Percentiles rank a stretch among this genome's conserved stretches.
Evolutionary conservation across 1,140 invertebrate species (phyloP).

Genomic region (Pectinophora gossypiella): DNA sequence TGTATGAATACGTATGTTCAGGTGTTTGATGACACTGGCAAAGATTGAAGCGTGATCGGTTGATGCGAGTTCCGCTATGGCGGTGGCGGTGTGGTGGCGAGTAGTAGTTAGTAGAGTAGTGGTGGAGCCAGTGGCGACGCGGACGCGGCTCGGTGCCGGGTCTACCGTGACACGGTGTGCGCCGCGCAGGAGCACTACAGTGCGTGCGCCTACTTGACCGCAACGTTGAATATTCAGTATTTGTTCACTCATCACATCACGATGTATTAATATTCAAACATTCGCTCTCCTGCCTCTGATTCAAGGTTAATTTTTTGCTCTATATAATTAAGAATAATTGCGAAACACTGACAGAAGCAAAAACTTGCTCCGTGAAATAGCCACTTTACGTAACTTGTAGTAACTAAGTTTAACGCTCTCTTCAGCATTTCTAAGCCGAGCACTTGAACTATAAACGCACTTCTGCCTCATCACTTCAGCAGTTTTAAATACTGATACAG

Average conservation of each 20-base stretch:
- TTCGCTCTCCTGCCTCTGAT: slow-evolving; percentile 31
- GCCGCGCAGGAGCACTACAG: background rate
- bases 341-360: slow-evolving; percentile 23
- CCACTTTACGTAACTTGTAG: background rate
- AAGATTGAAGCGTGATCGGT: too few species aligned
- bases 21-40: too few species aligned
- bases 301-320: slow-evolving; percentile 60
- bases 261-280: background rate
- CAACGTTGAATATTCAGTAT: slow-evolving; percentile 59
- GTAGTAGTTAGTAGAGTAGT: too few species aligned
- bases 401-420: too few species aligned
- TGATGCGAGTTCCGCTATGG: too few species aligned
- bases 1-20: too few species aligned
- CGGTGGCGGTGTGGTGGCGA: too few species aligned
- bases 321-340: slow-evolving; percentile 42
- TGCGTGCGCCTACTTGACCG: slow-evolving; percentile 53
- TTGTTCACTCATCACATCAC: slow-evolving; percentile 45
- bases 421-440: too few species aligned
- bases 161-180: background rate
- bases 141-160: too few species aligned
- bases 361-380: background rate
- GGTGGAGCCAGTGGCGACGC: background rate
- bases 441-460: too few species aligned
- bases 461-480: too few species aligned
- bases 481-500: too few species aligned